Conservation (phyloP, 2,797 vertebrate genomes). For the Tachyglossus aculeatus region DNA sequence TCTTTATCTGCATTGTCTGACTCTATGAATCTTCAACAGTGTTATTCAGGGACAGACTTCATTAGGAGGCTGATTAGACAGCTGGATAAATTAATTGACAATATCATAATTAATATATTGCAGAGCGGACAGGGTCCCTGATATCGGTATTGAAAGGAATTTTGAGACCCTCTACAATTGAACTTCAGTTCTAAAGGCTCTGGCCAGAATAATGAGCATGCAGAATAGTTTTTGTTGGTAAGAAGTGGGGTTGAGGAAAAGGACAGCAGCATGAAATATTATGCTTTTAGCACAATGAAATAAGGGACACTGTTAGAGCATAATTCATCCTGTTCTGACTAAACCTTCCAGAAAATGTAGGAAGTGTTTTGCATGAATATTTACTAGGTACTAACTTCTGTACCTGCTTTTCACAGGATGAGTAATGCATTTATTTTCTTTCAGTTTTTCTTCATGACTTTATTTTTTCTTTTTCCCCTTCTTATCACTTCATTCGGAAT, state of each 20-base stretch:
- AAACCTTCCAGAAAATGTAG: neutral
- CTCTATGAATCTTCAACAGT: neutral
- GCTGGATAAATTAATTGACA: slow-evolving; percentile 4
- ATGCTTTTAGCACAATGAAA: neutral
- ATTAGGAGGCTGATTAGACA: neutral
- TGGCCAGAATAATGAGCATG: slow-evolving; percentile 80
- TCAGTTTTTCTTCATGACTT: neutral
- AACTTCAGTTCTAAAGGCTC: slow-evolving; percentile 76
- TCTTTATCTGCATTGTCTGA: neutral
- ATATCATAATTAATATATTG: neutral
- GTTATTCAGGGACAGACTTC: neutral
- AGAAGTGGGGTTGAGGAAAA: neutral
- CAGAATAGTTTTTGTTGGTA: slow-evolving; percentile 71
- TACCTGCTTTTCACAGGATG: neutral
- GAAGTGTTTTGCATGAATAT: slow-evolving; percentile 29
- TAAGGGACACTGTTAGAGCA: slow-evolving; percentile 2
- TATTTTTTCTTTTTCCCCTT: too few relatives aligned
- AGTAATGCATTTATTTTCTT: neutral
- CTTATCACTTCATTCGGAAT: too few relatives aligned
- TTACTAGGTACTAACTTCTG: neutral
- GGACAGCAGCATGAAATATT: neutral
- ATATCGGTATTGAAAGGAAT: slow-evolving; percentile 72
- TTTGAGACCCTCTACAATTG: slow-evolving; percentile 59
- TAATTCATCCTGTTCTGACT: slow-evolving; percentile 1
- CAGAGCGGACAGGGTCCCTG: slow-evolving; percentile 14